phyloP scores from a whole-genome alignment of 2,797 vertebrate species.

The Arremon brunneinucha region DNA sequence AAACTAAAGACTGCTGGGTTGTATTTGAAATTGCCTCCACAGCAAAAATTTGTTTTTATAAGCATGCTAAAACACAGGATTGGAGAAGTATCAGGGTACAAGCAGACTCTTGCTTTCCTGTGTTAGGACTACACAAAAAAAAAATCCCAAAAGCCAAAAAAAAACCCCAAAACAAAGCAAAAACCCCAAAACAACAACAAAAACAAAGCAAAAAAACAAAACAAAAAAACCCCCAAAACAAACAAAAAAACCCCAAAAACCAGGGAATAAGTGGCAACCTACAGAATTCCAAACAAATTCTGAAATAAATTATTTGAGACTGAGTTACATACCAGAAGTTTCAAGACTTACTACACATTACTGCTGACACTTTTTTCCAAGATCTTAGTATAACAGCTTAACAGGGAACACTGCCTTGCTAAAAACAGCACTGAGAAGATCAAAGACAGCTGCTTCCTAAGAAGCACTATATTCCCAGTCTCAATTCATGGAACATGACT shows the following conservation, averaged over 20 bases:
- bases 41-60: background rate
- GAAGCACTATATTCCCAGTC: background rate
- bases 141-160: background rate
- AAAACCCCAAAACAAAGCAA: background rate
- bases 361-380: background rate
- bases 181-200: background rate
- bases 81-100: background rate
- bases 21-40: background rate
- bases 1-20: background rate
- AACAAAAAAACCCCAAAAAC: background rate
- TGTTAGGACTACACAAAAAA: background rate
- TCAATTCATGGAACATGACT: slow-evolving; percentile 37
- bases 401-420: background rate
- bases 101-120: background rate
- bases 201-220: background rate
- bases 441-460: slow-evolving; percentile 50
- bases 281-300: background rate
- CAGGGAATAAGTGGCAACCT: background rate
- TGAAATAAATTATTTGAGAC: background rate
- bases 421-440: slow-evolving; percentile 28
- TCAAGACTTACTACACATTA: background rate
- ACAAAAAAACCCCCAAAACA: background rate
- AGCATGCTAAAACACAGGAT: background rate
- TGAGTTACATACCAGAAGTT: background rate
- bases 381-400: background rate